These are phyloP conservation scores for Blastobasis lacticolella DNA, from an alignment of 2,888 invertebrate species.

Conservation along the genomic window DNA sequence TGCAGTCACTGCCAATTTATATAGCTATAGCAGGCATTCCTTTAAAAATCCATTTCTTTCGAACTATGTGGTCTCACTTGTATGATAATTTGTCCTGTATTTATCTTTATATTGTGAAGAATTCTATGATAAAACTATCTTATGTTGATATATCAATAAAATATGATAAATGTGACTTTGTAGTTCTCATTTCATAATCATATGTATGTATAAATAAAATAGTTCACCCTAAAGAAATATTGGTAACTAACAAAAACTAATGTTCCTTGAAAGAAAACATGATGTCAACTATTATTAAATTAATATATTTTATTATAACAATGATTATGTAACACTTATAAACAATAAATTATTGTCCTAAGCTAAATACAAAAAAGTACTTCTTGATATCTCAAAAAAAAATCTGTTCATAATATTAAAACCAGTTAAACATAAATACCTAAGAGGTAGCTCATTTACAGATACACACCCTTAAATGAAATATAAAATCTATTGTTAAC, in stretches of 20 bases:
- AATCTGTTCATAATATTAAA: too few species aligned
- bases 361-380: too few species aligned
- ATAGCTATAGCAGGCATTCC: slow-evolving; percentile 49
- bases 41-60: slow-evolving; percentile 54
- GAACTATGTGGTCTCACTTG: slow-evolving; percentile 65
- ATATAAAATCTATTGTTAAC: too few species aligned
- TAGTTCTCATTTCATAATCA: slow-evolving; percentile 24
- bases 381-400: too few species aligned
- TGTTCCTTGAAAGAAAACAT: background rate
- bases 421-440: too few species aligned
- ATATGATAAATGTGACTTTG: slow-evolving; percentile 31
- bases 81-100: slow-evolving; percentile 66
- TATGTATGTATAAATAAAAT: background rate
- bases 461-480: too few species aligned
- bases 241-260: too few species aligned
- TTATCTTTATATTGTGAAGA: slow-evolving; percentile 58
- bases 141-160: slow-evolving; percentile 68
- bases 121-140: slow-evolving; percentile 63
- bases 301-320: slow-evolving; percentile 1
- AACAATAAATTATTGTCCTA: slow-evolving; percentile 40
- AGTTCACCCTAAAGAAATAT: too few species aligned
- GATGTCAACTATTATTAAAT: background rate
- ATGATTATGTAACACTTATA: slow-evolving; percentile 3
- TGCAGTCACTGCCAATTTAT: slow-evolving; percentile 59
- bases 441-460: too few species aligned